Base-by-base conservation (phyloP, 2,888 invertebrate species). In the Oscheius myriophilus region DNA sequence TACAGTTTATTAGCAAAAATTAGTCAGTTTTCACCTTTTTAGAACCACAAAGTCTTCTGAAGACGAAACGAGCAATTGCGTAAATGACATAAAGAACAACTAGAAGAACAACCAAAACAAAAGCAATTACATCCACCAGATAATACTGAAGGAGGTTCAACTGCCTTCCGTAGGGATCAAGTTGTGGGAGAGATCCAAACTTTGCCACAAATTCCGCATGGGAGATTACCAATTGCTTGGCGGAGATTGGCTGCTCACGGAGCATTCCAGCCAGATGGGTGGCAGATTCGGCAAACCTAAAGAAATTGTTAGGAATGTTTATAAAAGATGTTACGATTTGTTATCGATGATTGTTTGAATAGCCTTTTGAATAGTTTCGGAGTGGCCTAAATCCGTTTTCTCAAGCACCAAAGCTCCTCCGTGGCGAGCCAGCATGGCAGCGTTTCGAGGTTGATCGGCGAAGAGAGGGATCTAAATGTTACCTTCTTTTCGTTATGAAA, bases 371-470 rank as follows among this genome's bases (percentile, higher is more conserved):
- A 75, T 33, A 0, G 16, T 57, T 7, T 69, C 59, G 0, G 49
- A 52, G 18, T 72, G 45, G 11, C 23, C 61, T 54, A 75, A 49
- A 23, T 72, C 68, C 14, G 21, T 57, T 49, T 75, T 72, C 46
- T 67, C 41, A 9, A 70, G 42, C 6, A 66, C 55, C 18, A 70
- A 49, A 16, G 65, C 71, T 46, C 75, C 67, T n/a, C 65, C 62
- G 57, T 73, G 71, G 43, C 75, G 69, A 7, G 64, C 59, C 26
- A 75, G 52, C 75, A 75, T 75, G 11, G 64, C 55, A 0, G 75
- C 71, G 55, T 75, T 75, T 58, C 75, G 57, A 16, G 58, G 49
- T 51, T 75, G 75, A 39, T 75, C 75, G 11, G 68, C 67, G 39
- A 73, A 73, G 12, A 75, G 54, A 16, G 75, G 75, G 57, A 75